Evolutionary conservation across 2,113 vertebrate genomes (phyloP).

Genomic region (Tretioscincus oriximinensis): DNA sequence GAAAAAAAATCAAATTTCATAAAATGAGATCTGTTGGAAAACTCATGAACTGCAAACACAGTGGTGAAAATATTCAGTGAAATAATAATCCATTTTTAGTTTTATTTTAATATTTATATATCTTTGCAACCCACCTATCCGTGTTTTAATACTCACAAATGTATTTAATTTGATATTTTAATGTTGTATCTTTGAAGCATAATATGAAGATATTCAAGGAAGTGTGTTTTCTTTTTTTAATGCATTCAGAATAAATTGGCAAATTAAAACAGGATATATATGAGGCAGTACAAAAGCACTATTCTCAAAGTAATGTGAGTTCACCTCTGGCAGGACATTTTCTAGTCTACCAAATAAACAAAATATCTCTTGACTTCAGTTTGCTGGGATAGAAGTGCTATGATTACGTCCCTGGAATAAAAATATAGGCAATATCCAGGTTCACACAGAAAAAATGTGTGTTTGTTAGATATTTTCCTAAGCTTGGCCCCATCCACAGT

Average conservation of each 20-base stretch:
- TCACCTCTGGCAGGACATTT: constrained; percentile 28
- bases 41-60: not conserved
- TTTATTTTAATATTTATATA: not conserved
- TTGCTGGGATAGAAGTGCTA: constrained; percentile 3
- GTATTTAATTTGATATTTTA: not conserved
- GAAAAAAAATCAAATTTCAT: constrained; percentile 1
- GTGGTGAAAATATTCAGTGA: constrained; percentile 3
- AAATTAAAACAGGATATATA: not conserved
- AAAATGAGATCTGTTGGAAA: constrained; percentile 15
- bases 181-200: not conserved
- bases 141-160: not conserved
- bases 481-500: no score
- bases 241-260: constrained; percentile 7
- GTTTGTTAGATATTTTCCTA: not conserved
- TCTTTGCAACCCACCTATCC: not conserved
- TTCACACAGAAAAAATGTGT: not conserved
- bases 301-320: constrained; percentile 28
- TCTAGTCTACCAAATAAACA: constrained; percentile 20
- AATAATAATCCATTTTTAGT: constrained; percentile 10
- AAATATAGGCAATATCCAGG: constrained; percentile 12
- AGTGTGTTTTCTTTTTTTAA: not conserved
- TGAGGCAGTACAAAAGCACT: constrained; percentile 6
- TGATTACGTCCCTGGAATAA: not conserved
- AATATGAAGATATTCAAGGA: not conserved
- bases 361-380: constrained; percentile 6